Conservation (phyloP, 2,797 vertebrate genomes). For the Syngnathus acus region DNA sequence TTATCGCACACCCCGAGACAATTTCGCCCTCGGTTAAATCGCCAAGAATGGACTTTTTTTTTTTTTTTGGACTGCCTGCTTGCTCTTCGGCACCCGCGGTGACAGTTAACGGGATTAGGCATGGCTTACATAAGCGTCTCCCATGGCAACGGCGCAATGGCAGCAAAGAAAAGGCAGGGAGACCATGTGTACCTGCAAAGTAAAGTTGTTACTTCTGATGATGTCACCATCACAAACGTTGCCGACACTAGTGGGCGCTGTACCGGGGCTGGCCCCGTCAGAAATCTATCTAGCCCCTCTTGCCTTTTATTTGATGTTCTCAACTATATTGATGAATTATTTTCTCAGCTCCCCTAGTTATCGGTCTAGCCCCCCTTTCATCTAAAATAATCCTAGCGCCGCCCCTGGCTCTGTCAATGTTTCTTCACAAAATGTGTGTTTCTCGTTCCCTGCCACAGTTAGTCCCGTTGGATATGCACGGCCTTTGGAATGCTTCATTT, state of each 20-base stretch:
- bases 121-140: conserved; percentile 69
- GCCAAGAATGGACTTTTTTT: conserved; percentile 25
- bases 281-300: too few relatives aligned
- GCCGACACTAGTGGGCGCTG: background rate
- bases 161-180: conserved; percentile 25
- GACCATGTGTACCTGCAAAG: conserved; percentile 26
- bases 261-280: too few relatives aligned
- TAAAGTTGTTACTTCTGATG: background rate
- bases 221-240: background rate
- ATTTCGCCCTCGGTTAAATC: conserved; percentile 7
- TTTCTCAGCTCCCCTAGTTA: too few relatives aligned
- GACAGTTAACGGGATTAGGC: conserved; percentile 67
- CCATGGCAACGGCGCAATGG: conserved; percentile 60
- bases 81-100: conserved; percentile 46
- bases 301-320: too few relatives aligned
- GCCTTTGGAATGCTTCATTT: conserved; percentile 52
- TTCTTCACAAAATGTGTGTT: conserved; percentile 16
- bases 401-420: conserved; percentile 9
- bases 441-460: conserved; percentile 38
- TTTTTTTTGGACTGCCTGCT: conserved; percentile 20
- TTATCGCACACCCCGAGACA: conserved; percentile 12
- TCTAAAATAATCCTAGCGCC: too few relatives aligned
- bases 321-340: too few relatives aligned
- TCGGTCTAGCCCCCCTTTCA: too few relatives aligned
- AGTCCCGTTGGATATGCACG: conserved; percentile 38